These are phyloP conservation scores for Ips nitidus DNA, from an alignment of 1,140 invertebrate genomes.

Conservation along the genomic window DNA sequence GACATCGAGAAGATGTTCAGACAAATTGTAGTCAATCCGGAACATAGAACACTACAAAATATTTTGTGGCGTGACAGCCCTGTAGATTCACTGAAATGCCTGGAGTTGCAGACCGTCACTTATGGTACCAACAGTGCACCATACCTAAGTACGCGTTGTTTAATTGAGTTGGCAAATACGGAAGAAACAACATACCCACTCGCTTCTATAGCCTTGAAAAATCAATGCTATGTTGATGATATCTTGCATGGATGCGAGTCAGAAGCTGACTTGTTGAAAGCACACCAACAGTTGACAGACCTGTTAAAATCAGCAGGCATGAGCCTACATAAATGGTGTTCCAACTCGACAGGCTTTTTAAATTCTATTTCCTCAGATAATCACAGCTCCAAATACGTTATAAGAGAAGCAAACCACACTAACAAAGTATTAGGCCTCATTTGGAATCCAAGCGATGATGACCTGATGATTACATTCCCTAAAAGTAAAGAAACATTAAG, in stretches of 20 bases:
- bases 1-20: constrained; percentile 54
- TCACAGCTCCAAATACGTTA: neutral
- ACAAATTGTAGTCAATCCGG: constrained; percentile 44
- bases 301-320: constrained; percentile 13
- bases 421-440: constrained; percentile 16
- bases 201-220: constrained; percentile 39
- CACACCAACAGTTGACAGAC: constrained; percentile 4
- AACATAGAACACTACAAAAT: constrained; percentile 44
- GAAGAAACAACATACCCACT: constrained; percentile 40
- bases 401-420: neutral
- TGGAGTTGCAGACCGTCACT: constrained; percentile 48
- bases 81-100: constrained; percentile 39
- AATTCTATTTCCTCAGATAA: neutral
- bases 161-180: constrained; percentile 43
- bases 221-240: constrained; percentile 35
- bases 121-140: constrained; percentile 49
- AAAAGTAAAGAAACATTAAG: neutral
- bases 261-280: constrained; percentile 3
- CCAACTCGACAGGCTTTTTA: constrained; percentile 14
- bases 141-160: constrained; percentile 40
- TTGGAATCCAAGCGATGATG: constrained; percentile 12
- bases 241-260: too few species aligned
- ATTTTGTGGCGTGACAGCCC: constrained; percentile 49
- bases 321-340: constrained; percentile 25
- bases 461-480: constrained; percentile 7